Conservation (phyloP, 2,888 invertebrate genomes). For the Patella pellucida region DNA sequence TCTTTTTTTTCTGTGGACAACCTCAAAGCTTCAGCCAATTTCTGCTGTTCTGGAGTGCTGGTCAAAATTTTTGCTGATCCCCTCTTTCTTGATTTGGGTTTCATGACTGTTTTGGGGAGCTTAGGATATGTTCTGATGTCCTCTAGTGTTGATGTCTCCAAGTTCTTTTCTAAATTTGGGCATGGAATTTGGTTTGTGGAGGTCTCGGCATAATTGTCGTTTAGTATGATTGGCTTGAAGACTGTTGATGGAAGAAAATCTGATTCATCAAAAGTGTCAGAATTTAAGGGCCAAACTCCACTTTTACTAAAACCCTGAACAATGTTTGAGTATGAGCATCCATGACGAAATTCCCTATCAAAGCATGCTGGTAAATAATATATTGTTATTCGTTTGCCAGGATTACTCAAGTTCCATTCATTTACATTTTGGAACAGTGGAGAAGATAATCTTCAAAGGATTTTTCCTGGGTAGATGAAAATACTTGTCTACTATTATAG, state of each 20-base stretch:
- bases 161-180: too few relatives aligned
- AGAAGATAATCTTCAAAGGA: not conserved
- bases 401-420: constrained; percentile 9
- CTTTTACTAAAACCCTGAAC: constrained; percentile 19
- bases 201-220: too few relatives aligned
- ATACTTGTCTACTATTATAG: constrained; percentile 1
- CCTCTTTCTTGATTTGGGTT: not conserved
- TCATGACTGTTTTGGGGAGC: not conserved
- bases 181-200: too few relatives aligned
- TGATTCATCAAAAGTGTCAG: too few relatives aligned
- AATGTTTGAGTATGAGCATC: constrained; percentile 23
- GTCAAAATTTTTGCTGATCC: not conserved
- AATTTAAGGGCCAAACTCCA: constrained; percentile 24
- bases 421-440: not conserved
- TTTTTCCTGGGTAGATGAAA: not conserved
- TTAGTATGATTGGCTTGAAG: not conserved
- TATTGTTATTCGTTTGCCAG: constrained; percentile 24
- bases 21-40: too few relatives aligned
- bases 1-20: too few relatives aligned
- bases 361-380: constrained; percentile 18
- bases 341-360: constrained; percentile 14
- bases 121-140: not conserved
- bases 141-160: not conserved
- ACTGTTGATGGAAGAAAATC: too few relatives aligned
- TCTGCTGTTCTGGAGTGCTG: not conserved